Base-by-base conservation (phyloP, 2,888 invertebrate genomes). In the Drosophila niveifrons region DNA sequence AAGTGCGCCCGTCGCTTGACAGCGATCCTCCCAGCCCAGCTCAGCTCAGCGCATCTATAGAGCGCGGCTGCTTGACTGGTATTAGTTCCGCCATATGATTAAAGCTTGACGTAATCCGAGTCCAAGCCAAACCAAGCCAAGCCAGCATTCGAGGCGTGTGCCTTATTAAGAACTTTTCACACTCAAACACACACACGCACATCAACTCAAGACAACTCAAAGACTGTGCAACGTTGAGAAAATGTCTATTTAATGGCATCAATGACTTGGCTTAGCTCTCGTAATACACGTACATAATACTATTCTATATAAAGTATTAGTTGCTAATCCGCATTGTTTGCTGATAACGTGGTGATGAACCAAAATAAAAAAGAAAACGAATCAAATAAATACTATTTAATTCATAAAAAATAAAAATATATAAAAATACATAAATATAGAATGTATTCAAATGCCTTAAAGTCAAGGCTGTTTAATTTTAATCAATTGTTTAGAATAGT, bases 51-150 rank as follows among this genome's bases (percentile, higher is more conserved):
- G 44, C 57, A 52, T 61, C 66, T 55, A 53, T n/a, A 15, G 63
- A 59, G 47, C 23, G 44, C 52, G 39, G 29, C 44, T 69, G 62
- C 56, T 66, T 74, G 68, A 78, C 67, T 70, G 75, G 59, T 53
- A 66, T 74, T 75, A 75, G 87, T 88, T 89, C 81, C 87, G 84
- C 82, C 72, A 74, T 88, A 86, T 88, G 87, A 89, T 74, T 88
- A 75, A 81, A 74, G 78, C 72, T 69, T 68, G 59, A 56, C 66
- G 79, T 82, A 88, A 88, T 81, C 72, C 71, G 76, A 88, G 18
- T 64, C 66, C 63, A 65, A 75, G 71, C 82, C 31, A 23, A 23
- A 53, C 66, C 63, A 65, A 75, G 71, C 82, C 31, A 23, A 23
- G 57, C 9, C 47, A 41, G 18, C 56, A 47, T 31, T 31, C 28